Conservation (phyloP, 2,888 invertebrate genomes). For the Melikaiella ostensackeni region DNA sequence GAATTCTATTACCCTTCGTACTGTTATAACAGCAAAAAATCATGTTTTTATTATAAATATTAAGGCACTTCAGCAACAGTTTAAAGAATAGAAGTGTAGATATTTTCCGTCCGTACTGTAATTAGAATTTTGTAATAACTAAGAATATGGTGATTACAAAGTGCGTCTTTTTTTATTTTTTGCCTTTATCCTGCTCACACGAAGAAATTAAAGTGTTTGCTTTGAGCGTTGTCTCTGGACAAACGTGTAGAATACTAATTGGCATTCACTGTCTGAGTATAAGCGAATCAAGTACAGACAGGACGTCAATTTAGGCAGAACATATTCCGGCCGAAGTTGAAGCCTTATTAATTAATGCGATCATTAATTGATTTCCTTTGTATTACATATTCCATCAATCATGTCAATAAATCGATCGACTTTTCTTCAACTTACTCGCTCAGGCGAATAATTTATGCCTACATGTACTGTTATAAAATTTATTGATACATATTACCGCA, state of each 20-base stretch:
- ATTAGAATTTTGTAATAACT: not conserved
- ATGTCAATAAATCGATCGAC: conserved; percentile 38
- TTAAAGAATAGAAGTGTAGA: too few species aligned
- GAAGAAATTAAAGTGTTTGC: conserved; percentile 48
- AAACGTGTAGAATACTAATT: conserved; percentile 43
- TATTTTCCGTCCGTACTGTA: too few species aligned
- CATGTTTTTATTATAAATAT: too few species aligned
- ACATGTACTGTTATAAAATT: conserved; percentile 10
- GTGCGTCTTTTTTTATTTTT: not conserved
- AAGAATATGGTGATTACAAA: not conserved
- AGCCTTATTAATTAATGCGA: conserved; percentile 37
- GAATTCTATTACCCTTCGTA: too few species aligned
- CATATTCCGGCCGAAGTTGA: conserved; percentile 7
- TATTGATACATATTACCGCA: conserved; percentile 10
- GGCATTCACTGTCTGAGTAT: conserved; percentile 38
- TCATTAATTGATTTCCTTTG: conserved; percentile 42
- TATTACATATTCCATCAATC: conserved; percentile 44
- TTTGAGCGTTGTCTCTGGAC: conserved; percentile 40
- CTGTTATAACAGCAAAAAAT: too few species aligned
- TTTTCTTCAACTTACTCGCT: conserved; percentile 44
- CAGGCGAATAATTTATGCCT: conserved; percentile 25
- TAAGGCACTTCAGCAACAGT: too few species aligned
- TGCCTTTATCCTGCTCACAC: not conserved
- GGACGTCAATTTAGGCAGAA: conserved; percentile 44
- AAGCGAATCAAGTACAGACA: conserved; percentile 40